Base-by-base conservation (phyloP, 92 coral and sea anemone genomes). In the Parazoanthus swiftii region DNA sequence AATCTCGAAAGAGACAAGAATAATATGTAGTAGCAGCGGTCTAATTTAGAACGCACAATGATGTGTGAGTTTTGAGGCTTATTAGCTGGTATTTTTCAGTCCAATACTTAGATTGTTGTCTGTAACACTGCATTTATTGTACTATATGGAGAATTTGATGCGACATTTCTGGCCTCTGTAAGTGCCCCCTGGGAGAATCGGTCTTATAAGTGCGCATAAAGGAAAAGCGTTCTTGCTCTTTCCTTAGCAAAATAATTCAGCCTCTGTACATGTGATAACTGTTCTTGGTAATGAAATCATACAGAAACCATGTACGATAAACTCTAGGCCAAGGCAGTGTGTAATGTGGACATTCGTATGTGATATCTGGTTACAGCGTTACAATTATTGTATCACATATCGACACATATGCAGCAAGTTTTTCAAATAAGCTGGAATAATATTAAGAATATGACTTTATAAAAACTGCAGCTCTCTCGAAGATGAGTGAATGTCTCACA, bases 321-420 rank as follows among this genome's bases (percentile, higher is more conserved):
- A 84, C 21, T 84, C 16, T 29, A 35, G 21, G 42, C 51, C 42
- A 54, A 54, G 59, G 59, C 59, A 54, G 67, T 84, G n/a, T 71
- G 21, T 4, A 82, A 18, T 29, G 33, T 29, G 79, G 78, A 56
- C 66, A 84, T 84, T 48, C 42, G 42, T 5, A 44, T 38, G 75
- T 75, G 77, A 48, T 84, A 72, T 84, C 87, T 51, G 33, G 87
- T 84, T 84, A 84, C 87, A 71, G 87, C 87, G 87, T 84, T 84
- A 84, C 87, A 84, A 33, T 71, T 6, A 29, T 43, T 73, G 86
- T 66, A 84, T 84, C 79, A 72, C 87, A 48, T 84, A 50, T 84
- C 79, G 38, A 36, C 66, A 51, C 48, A 25, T 1, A 51, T 25
- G 79, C 67, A 43, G 21, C 65, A 70, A 70, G 42, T 58, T 15